A percentile compares a stretch with the other conserved stretches of the same genome.
These are phyloP conservation scores for Thyatira batis DNA, from an alignment of 2,888 invertebrate species.

Conservation along the genomic window DNA sequence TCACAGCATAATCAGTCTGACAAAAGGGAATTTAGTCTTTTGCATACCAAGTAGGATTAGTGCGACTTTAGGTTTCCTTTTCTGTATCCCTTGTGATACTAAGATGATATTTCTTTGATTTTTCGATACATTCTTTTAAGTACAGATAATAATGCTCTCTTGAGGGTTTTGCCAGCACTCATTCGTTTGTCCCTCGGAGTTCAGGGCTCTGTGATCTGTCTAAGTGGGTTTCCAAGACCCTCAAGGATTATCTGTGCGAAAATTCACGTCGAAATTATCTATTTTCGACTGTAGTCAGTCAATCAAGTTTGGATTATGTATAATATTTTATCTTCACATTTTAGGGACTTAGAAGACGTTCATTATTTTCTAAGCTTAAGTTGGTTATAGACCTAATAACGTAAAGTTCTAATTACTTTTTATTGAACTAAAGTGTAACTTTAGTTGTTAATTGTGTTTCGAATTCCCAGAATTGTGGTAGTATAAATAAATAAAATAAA, in stretches of 20 bases:
- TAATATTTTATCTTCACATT: neutral
- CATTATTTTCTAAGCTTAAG: too few relatives aligned
- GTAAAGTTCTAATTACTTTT: too few relatives aligned
- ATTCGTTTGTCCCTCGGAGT: neutral
- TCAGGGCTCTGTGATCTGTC: neutral
- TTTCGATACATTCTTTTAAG: neutral
- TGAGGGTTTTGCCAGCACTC: constrained; percentile 4
- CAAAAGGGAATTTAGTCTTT: too few relatives aligned
- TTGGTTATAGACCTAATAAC: too few relatives aligned
- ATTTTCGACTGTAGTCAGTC: neutral
- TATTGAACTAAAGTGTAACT: too few relatives aligned
- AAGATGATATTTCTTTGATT: neutral
- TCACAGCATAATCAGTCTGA: too few relatives aligned
- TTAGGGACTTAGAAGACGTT: too few relatives aligned
- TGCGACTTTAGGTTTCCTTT: too few relatives aligned
- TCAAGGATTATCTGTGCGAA: neutral
- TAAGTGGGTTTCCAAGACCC: neutral
- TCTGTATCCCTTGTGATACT: too few relatives aligned
- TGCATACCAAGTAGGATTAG: too few relatives aligned
- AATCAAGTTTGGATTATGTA: neutral
- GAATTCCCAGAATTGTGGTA: neutral
- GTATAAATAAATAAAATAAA: too few relatives aligned
- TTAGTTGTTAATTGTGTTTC: neutral
- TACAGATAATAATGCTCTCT: neutral
- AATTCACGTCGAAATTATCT: neutral